Conservation (phyloP, 1,140 invertebrate genomes). For the Augochlora pura region DNA sequence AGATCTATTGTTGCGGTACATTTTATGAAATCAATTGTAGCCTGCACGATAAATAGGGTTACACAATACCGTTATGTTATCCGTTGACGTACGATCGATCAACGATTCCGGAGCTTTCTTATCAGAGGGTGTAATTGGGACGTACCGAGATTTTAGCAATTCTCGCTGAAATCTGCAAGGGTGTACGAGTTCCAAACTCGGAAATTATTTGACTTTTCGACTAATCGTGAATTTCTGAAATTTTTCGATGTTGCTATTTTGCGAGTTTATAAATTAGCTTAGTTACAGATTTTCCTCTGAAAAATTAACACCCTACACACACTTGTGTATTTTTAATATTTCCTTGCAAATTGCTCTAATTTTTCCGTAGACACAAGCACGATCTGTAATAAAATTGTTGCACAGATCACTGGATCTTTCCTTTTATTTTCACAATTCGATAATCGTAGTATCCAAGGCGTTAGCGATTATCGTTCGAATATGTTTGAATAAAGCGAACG, state of each 20-base stretch:
- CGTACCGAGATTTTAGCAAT: too few species aligned
- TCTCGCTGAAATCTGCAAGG: too few species aligned
- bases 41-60: background rate
- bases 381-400: constrained; percentile 41
- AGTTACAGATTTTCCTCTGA: too few species aligned
- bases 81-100: background rate
- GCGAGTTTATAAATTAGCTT: too few species aligned
- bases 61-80: background rate
- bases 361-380: background rate
- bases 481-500: background rate
- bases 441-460: too few species aligned
- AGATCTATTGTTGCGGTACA: background rate
- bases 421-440: background rate
- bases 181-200: too few species aligned
- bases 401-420: constrained; percentile 14
- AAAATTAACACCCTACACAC: background rate
- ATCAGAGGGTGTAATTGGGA: too few species aligned
- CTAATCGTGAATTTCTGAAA: too few species aligned
- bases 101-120: background rate
- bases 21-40: background rate
- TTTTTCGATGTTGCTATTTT: too few species aligned
- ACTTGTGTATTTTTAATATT: background rate
- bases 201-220: too few species aligned
- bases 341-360: background rate
- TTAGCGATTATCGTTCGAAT: too few species aligned